phyloP scores from a whole-genome alignment of 2,113 vertebrate genomes.

The Azemiops feae region DNA sequence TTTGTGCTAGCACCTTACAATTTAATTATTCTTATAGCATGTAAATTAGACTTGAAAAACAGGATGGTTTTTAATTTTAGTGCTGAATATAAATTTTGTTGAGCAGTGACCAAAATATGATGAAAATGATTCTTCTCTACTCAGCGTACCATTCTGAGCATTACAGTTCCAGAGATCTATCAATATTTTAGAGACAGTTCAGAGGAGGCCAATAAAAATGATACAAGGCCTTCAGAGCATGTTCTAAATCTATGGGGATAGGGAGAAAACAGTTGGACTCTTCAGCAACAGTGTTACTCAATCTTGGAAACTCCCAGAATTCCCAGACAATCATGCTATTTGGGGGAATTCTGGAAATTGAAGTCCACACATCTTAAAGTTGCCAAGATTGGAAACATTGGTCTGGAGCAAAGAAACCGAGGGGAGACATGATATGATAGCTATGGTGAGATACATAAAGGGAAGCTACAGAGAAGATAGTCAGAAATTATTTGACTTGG shows the following conservation, averaged over 20 bases:
- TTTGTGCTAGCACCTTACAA: neutral
- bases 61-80: neutral
- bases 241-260: neutral
- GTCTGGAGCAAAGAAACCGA: neutral
- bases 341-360: neutral
- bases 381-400: neutral
- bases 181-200: neutral
- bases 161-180: neutral
- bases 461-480: neutral
- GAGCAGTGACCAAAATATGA: neutral
- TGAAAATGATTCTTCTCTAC: neutral
- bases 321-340: neutral
- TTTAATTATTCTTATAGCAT: neutral
- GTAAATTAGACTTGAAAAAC: neutral
- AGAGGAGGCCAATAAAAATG: neutral
- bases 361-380: neutral
- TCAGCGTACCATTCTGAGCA: neutral
- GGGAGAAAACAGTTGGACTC: neutral
- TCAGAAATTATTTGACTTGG: neutral
- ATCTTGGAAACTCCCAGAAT: neutral
- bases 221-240: neutral
- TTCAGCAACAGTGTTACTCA: neutral
- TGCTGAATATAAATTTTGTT: neutral
- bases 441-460: neutral
- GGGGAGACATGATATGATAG: neutral